Conservation (phyloP, 2,888 invertebrate species). For the Pyrgus malvae region DNA sequence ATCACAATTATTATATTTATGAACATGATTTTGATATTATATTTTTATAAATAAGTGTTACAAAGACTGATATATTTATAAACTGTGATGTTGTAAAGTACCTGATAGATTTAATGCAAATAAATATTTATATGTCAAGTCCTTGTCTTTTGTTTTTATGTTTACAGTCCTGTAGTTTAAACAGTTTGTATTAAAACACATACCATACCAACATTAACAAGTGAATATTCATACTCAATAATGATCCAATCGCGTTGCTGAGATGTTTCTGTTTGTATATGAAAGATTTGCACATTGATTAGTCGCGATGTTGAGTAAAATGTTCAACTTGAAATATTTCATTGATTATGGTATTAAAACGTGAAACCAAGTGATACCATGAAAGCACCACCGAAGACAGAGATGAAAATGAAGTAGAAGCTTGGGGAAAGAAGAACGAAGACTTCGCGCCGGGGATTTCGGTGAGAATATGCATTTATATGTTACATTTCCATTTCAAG, state of each 20-base stretch:
- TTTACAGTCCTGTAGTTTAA: constrained; percentile 20
- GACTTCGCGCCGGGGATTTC: constrained; percentile 43
- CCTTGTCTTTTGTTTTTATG: constrained; percentile 43
- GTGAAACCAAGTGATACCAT: constrained; percentile 20
- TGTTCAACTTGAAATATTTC: constrained; percentile 10
- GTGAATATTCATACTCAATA: not conserved
- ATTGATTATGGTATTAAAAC: constrained; percentile 19
- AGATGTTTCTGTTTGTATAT: not conserved
- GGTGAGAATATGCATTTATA: constrained; percentile 46
- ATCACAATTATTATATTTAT: too few relatives aligned
- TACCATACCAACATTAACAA: too few relatives aligned
- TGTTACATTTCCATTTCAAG: constrained; percentile 47
- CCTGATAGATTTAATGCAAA: constrained; percentile 36
- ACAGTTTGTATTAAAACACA: too few relatives aligned
- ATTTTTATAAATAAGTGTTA: too few relatives aligned
- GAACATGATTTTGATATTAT: too few relatives aligned
- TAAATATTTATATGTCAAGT: constrained; percentile 37
- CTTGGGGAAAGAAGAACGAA: constrained; percentile 39
- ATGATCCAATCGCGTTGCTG: not conserved
- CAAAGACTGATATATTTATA: not conserved
- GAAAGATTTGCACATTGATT: not conserved
- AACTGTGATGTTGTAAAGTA: constrained; percentile 42
- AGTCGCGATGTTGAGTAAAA: not conserved
- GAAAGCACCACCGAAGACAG: constrained; percentile 17
- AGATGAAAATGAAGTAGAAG: constrained; percentile 23